A percentile compares a stretch with the other conserved stretches of the same genome.
phyloP scores from a whole-genome alignment of 2,113 vertebrate genomes.

The Oryzias woworae region DNA sequence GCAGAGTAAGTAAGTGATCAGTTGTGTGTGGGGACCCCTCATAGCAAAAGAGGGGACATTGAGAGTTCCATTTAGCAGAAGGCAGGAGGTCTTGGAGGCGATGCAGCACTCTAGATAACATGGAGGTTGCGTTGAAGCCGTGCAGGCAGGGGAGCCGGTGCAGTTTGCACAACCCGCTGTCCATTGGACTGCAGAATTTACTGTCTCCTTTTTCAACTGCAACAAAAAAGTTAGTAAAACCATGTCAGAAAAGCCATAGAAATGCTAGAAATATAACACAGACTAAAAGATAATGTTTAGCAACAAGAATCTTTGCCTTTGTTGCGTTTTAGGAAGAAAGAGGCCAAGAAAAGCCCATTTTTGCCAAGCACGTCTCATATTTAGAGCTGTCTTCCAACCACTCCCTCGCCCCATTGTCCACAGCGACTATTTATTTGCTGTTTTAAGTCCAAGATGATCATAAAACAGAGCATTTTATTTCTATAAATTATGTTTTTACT shows the following conservation, averaged over 20 bases:
- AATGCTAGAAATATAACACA: too few species aligned
- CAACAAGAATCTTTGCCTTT: too few species aligned
- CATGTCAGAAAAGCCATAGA: not conserved
- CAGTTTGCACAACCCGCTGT: conserved; percentile 76
- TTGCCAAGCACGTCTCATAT: too few species aligned
- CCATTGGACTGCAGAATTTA: conserved; percentile 36
- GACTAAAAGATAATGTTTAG: too few species aligned
- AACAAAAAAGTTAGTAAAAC: conserved; percentile 12
- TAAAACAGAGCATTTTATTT: too few species aligned
- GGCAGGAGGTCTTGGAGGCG: conserved; percentile 73
- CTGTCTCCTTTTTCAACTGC: conserved; percentile 75
- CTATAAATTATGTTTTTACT: too few species aligned
- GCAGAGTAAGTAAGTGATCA: conserved; percentile 43
- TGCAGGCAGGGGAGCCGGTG: conserved; percentile 54
- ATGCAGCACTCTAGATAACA: conserved; percentile 82
- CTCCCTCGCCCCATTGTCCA: too few species aligned
- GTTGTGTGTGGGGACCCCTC: conserved; percentile 21
- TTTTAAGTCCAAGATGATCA: too few species aligned
- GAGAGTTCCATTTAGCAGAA: conserved; percentile 75
- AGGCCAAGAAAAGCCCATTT: too few species aligned
- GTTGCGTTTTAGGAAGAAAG: too few species aligned
- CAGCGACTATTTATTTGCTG: too few species aligned
- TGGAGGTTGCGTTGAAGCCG: not conserved
- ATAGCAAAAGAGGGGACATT: conserved; percentile 62
- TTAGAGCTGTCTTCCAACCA: too few species aligned